phyloP scores from a whole-genome alignment of 2,888 invertebrate genomes.

The Meta bourneti region DNA sequence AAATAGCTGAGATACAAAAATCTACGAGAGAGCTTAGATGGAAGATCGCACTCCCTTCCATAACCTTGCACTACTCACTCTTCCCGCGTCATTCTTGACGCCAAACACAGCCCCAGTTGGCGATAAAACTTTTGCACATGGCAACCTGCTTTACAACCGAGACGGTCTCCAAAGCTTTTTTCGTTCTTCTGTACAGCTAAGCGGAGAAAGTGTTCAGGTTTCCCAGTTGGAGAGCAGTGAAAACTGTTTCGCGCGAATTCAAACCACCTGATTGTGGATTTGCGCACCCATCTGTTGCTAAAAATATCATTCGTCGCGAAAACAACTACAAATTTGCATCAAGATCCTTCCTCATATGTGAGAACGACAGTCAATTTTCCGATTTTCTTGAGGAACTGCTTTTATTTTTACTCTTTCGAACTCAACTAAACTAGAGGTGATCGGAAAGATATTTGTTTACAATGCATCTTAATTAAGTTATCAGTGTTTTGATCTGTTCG shows the following conservation, averaged over 20 bases:
- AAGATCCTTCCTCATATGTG: not conserved
- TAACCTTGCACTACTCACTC: too few relatives aligned
- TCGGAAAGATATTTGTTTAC: too few relatives aligned
- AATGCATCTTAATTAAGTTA: too few relatives aligned
- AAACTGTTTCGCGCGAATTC: not conserved
- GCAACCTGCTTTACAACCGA: constrained; percentile 14
- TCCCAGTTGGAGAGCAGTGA: not conserved
- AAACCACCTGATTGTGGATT: constrained; percentile 30
- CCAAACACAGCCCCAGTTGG: not conserved
- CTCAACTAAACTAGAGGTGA: too few relatives aligned
- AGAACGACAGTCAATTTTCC: not conserved
- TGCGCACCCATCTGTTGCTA: constrained; percentile 13
- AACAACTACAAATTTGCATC: not conserved
- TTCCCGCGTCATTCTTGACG: not conserved
- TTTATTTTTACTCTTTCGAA: too few relatives aligned
- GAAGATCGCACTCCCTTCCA: too few relatives aligned
- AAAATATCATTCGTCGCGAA: not conserved
- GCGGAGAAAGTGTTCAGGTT: not conserved
- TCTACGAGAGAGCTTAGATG: too few relatives aligned
- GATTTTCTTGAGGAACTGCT: too few relatives aligned
- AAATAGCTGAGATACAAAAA: too few relatives aligned
- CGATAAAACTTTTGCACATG: not conserved
- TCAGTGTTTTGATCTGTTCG: too few relatives aligned
- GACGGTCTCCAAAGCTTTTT: not conserved
- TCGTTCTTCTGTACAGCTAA: not conserved